phyloP scores from a whole-genome alignment of 2,113 vertebrate species.

The Maccullochella peelii region DNA sequence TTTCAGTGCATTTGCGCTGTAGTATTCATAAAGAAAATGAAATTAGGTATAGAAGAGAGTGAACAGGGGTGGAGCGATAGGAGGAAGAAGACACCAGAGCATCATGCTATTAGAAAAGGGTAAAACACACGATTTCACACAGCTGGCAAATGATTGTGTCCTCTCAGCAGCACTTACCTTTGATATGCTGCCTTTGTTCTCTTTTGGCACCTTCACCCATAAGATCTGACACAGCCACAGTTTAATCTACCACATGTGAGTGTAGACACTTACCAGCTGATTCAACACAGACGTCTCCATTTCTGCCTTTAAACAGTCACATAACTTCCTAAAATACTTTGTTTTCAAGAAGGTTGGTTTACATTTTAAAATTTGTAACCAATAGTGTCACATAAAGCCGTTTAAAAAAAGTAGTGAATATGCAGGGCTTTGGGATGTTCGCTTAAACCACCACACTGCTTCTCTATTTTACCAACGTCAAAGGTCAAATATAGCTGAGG shows the following conservation, averaged over 20 bases:
- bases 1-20: not conserved
- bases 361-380: constrained; percentile 15
- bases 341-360: not conserved
- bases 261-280: constrained; percentile 39
- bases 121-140: not conserved
- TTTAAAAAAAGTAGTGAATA: not conserved
- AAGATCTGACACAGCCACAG: not conserved
- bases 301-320: constrained; percentile 23
- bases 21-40: not conserved
- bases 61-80: not conserved
- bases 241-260: constrained; percentile 5
- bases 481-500: constrained; percentile 13
- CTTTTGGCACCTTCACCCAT: not conserved
- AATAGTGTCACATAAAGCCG: not conserved
- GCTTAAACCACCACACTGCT: not conserved
- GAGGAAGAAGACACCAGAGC: constrained; percentile 26
- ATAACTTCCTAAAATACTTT: not conserved
- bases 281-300: constrained; percentile 11
- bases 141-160: constrained; percentile 37
- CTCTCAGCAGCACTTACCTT: constrained; percentile 56
- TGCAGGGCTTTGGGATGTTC: not conserved
- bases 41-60: constrained; percentile 4
- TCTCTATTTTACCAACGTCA: constrained; percentile 3
- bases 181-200: constrained; percentile 32
- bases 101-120: constrained; percentile 37